These are phyloP conservation scores for Ascidia mentula DNA, from an alignment of 23 tunicate species.

Conservation along the genomic window DNA sequence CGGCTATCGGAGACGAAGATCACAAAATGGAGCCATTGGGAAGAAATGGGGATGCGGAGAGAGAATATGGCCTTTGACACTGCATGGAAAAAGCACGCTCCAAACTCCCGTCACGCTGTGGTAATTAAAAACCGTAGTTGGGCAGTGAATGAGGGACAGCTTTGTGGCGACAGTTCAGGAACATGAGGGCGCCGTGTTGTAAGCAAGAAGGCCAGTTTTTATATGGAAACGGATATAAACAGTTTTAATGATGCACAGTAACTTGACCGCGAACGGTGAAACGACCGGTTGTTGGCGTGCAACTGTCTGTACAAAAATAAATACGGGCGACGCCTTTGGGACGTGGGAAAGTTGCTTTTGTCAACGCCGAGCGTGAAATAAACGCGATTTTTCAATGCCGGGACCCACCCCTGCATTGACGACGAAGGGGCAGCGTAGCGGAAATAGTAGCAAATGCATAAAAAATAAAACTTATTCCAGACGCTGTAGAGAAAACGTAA, in stretches of 20 bases:
- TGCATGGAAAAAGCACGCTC: background rate
- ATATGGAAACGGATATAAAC: too few species aligned
- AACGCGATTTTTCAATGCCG: too few species aligned
- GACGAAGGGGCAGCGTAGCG: background rate
- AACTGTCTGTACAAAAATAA: slow-evolving; percentile 5
- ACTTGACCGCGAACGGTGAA: too few species aligned
- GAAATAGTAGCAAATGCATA: slow-evolving; percentile 10
- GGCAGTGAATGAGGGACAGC: background rate
- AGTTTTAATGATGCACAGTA: background rate
- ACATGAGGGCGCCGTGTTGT: too few species aligned
- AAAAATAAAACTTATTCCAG: background rate
- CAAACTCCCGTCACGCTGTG: too few species aligned
- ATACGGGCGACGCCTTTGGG: background rate
- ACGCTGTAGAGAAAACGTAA: background rate
- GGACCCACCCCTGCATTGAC: background rate
- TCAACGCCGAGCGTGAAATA: background rate
- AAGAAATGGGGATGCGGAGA: background rate
- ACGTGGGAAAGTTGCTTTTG: background rate
- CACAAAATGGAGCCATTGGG: too few species aligned
- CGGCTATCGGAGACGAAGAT: too few species aligned
- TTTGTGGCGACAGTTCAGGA: background rate
- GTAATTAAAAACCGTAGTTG: background rate
- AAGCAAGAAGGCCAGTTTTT: too few species aligned
- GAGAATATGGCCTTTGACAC: slow-evolving; percentile 2
- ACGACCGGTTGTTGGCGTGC: background rate